Base-by-base conservation (phyloP, 1,140 invertebrate species). In the Frieseomelitta varia region DNA sequence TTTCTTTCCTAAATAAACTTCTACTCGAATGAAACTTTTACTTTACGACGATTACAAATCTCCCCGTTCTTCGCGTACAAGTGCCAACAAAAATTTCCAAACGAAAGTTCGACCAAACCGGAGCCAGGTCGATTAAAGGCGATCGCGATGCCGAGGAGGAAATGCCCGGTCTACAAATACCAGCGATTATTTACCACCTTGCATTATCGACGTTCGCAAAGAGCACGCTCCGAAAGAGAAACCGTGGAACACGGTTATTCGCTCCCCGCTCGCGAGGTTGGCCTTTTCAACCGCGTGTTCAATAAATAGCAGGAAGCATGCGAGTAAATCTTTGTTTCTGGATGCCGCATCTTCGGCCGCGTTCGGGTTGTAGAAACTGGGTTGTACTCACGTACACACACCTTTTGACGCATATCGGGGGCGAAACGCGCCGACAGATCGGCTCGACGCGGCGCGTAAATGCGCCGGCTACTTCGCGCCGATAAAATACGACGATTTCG, bases 371-470 rank as follows among this genome's bases (percentile, higher is more conserved):
- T 47, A 15, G 19, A 34, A 55, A 74, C 27, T 24, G 24, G 58
- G 24, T n/a, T 10, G 67, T 67, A 21, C 17, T 30, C 53, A 47
- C 65, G 53, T 63, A 51, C 53, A 68, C 63, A 77, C 55, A 77
- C 65, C 58, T 80, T n/a, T 73, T 72, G 77, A 79, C 73, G 82
- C 82, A 79, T 84, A 80, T 84, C 76, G 68, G 14, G 67, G 55
- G 63, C 6, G 21, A 80, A 55, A 84, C 65, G 58, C 77, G 55
- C 4, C 75, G 55, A 21, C 27, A 27, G 82, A 72, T 72, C 39
- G 72, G 67, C 4, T 30, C 39, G 82, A 56, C 56, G 72, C 53
- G 39, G 55, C 47, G 76, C 39, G 68, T 63, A 72, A 87, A 81
- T 85, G 61, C 78, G 15, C 27, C 63, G 75, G 30, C 30, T 30